These are phyloP conservation scores for Theonella swinhoei DNA, from an alignment of 37 sponge, comb jelly and placozoan genomes.

Conservation along the genomic window DNA sequence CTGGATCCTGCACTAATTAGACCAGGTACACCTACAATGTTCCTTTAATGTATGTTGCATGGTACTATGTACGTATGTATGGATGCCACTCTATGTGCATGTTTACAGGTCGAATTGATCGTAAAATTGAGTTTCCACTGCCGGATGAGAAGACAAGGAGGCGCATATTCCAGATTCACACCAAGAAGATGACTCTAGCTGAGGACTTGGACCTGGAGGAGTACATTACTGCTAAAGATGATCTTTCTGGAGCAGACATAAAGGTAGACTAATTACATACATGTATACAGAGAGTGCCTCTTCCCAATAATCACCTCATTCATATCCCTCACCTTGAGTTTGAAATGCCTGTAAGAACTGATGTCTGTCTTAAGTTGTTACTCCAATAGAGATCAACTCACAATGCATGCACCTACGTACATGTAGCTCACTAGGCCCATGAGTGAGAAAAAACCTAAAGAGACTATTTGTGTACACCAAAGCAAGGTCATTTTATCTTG, in stretches of 20 bases:
- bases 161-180: slow-evolving; percentile 96
- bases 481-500: too few species aligned
- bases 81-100: neutral
- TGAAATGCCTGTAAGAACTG: too few species aligned
- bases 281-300: too few species aligned
- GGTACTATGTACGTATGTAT: slow-evolving; percentile 2
- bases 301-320: too few species aligned
- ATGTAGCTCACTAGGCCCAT: too few species aligned
- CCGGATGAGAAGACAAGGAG: slow-evolving; percentile 97
- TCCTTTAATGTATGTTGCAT: neutral
- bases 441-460: too few species aligned
- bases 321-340: too few species aligned
- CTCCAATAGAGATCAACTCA: too few species aligned
- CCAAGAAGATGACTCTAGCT: slow-evolving; percentile 93
- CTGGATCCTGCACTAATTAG: slow-evolving; percentile 99
- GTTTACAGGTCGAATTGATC: slow-evolving; percentile 91
- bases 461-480: too few species aligned
- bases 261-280: too few species aligned
- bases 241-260: slow-evolving; percentile 97
- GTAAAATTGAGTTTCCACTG: slow-evolving; percentile 99
- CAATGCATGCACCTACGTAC: too few species aligned
- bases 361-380: too few species aligned
- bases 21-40: slow-evolving; percentile 72
- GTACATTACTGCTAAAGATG: slow-evolving; percentile 96
- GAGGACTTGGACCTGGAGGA: slow-evolving; percentile 95